These are phyloP conservation scores for Chymomyza costata DNA, from an alignment of 1,140 invertebrate genomes.

Conservation along the genomic window DNA sequence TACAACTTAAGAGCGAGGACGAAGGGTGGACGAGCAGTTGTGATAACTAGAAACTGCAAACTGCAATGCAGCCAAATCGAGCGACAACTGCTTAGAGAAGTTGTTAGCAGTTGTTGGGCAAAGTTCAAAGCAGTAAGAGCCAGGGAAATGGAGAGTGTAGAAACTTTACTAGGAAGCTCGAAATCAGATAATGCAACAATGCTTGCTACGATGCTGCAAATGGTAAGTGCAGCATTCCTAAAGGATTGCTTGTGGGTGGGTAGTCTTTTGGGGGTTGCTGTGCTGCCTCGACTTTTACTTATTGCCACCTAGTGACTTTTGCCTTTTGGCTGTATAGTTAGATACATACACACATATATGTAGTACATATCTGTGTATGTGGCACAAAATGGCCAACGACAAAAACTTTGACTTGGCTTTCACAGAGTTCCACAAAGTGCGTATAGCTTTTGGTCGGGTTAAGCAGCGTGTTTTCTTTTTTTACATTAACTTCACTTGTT, in stretches of 20 bases:
- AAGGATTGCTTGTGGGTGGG: too few species aligned
- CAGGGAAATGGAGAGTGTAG: too few species aligned
- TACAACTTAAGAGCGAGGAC: conserved; percentile 4
- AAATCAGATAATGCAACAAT: too few species aligned
- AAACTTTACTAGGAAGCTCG: too few species aligned
- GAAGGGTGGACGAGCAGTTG: conserved; percentile 2
- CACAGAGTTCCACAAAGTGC: conserved; percentile 1
- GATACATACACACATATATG: neutral
- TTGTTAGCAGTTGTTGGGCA: too few species aligned
- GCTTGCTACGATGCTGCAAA: too few species aligned
- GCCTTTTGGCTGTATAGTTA: too few species aligned
- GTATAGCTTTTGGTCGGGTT: neutral
- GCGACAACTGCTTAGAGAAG: conserved; percentile 40
- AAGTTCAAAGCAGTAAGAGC: neutral
- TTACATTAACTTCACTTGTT: conserved; percentile 32
- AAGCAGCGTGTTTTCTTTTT: conserved; percentile 24
- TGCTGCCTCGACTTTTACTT: too few species aligned
- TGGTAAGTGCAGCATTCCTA: too few species aligned
- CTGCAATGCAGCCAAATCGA: conserved; percentile 47
- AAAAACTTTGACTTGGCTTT: conserved; percentile 19
- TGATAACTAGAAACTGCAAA: conserved; percentile 1
- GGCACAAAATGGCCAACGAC: conserved; percentile 25
- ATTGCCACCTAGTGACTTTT: too few species aligned
- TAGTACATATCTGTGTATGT: conserved; percentile 9
- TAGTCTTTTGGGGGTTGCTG: too few species aligned